Percentiles rank a stretch among this genome's conserved stretches.
phyloP scores from a whole-genome alignment of 2,113 vertebrate genomes.

The Chinchilla lanigera region DNA sequence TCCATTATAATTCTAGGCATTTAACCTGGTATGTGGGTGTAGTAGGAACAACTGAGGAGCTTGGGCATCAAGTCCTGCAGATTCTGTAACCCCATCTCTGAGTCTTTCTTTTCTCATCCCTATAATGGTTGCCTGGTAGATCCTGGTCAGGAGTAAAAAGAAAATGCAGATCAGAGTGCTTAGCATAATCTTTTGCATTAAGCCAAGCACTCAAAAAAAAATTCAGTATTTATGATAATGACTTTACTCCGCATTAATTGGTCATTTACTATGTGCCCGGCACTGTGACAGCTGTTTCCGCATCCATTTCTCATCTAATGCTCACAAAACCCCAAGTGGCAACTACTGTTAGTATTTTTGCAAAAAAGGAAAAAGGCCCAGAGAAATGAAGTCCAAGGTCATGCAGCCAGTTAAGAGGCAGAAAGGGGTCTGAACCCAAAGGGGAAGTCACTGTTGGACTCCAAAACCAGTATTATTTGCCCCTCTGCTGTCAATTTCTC shows the following conservation, averaged over 20 bases:
- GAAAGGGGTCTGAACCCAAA: background rate
- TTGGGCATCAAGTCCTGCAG: background rate
- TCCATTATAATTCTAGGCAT: background rate
- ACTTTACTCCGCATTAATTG: background rate
- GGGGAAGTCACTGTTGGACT: background rate
- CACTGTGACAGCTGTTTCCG: background rate
- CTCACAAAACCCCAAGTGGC: background rate
- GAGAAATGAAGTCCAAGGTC: background rate
- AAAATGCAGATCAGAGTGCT: too few species aligned
- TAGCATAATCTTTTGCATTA: background rate
- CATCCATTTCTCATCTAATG: background rate
- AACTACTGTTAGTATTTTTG: background rate
- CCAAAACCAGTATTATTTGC: background rate
- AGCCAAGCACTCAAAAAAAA: background rate
- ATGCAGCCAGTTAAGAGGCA: background rate
- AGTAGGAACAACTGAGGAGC: background rate
- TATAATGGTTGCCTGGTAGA: background rate
- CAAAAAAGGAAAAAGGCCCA: background rate
- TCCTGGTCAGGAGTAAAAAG: background rate
- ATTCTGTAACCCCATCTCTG: background rate
- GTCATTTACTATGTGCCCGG: background rate
- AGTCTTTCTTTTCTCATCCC: slow-evolving; percentile 29
- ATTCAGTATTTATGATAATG: background rate
- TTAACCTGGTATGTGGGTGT: background rate
- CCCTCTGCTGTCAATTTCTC: background rate